A percentile compares a stretch with the other conserved stretches of the same genome.
Evolutionary conservation across 2,113 vertebrate genomes (phyloP).

Genomic region (Anhinga anhinga): DNA sequence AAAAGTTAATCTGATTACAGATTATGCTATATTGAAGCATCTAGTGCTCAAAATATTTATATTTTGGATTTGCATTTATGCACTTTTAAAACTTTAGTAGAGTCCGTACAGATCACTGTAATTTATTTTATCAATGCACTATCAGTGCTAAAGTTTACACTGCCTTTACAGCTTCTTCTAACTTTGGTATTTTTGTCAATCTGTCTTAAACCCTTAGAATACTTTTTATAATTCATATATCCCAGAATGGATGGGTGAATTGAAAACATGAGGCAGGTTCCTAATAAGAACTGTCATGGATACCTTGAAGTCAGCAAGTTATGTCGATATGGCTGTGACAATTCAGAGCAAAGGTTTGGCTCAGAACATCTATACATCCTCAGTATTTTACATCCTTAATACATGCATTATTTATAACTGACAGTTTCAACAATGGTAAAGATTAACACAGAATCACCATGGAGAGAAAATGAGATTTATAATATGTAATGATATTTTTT

Average conservation of each 20-base stretch:
- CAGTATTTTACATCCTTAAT: not conserved
- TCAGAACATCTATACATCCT: not conserved
- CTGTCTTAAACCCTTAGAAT: not conserved
- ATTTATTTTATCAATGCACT: not conserved
- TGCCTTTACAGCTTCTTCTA: not conserved
- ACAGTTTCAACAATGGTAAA: not conserved
- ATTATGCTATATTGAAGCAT: not conserved
- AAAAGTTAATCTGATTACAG: not conserved
- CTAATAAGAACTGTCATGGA: not conserved
- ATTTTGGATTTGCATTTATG: not conserved
- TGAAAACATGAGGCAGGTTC: not conserved
- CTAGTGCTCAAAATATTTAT: not conserved
- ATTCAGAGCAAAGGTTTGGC: not conserved
- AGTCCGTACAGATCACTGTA: not conserved
- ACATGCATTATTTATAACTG: not conserved
- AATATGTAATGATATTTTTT: not conserved
- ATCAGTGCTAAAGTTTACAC: not conserved
- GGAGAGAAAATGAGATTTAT: not conserved
- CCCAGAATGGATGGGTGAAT: not conserved
- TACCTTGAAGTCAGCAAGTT: not conserved
- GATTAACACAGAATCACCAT: not conserved
- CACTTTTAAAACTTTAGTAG: not conserved
- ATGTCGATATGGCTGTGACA: not conserved
- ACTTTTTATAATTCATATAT: not conserved
- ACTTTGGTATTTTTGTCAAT: not conserved